A percentile compares a stretch with the other conserved stretches of the same genome.
phyloP scores from a whole-genome alignment of 1,140 invertebrate genomes.

The Idris sp. region DNA sequence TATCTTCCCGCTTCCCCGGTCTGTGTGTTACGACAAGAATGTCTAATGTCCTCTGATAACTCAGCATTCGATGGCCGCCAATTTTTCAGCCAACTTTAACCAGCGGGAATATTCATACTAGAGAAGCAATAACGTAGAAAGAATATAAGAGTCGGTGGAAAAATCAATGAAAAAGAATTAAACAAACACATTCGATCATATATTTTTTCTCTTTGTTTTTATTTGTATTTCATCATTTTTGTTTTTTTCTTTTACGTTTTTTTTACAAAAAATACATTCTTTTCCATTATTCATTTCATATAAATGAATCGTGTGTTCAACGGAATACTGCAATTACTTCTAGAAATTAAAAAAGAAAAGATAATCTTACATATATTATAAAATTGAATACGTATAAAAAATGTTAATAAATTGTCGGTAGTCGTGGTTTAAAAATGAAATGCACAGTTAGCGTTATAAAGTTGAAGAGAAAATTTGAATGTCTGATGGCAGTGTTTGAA shows the following conservation, averaged over 20 bases:
- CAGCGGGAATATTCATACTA: conserved; percentile 51
- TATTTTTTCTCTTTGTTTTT: conserved; percentile 58
- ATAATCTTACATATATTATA: conserved; percentile 40
- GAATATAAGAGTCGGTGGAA: neutral
- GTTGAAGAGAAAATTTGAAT: conserved; percentile 47
- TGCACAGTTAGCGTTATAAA: conserved; percentile 38
- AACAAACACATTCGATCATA: conserved; percentile 45
- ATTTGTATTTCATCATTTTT: conserved; percentile 51
- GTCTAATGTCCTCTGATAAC: conserved; percentile 62
- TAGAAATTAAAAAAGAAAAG: conserved; percentile 39
- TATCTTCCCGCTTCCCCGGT: conserved; percentile 51
- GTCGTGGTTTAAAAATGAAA: conserved; percentile 31
- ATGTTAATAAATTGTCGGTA: conserved; percentile 33
- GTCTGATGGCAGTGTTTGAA: conserved; percentile 46
- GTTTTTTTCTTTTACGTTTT: conserved; percentile 46
- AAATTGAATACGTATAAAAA: conserved; percentile 58
- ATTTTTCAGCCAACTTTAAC: conserved; percentile 48
- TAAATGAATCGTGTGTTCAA: conserved; percentile 54
- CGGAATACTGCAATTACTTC: conserved; percentile 39
- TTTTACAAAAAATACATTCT: conserved; percentile 64
- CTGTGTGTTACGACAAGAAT: conserved; percentile 61
- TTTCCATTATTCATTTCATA: conserved; percentile 55
- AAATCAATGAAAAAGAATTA: conserved; percentile 39
- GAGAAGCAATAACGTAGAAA: conserved; percentile 15
- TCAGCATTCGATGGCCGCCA: conserved; percentile 56